Percentiles rank a stretch among this genome's conserved stretches.
Evolutionary conservation across 2,888 invertebrate genomes (phyloP).

Genomic region (Alloscopus bannaensis): DNA sequence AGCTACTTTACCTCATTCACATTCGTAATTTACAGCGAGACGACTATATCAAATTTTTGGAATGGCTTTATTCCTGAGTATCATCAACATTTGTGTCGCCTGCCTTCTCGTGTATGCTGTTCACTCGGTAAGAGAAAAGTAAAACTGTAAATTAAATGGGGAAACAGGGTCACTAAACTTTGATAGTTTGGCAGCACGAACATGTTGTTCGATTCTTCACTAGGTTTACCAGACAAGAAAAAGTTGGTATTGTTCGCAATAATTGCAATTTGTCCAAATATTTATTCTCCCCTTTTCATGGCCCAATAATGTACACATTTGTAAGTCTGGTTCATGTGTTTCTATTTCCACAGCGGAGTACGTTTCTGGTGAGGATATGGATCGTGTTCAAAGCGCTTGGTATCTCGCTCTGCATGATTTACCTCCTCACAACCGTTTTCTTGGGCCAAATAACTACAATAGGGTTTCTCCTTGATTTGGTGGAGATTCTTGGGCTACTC

Average conservation of each 20-base stretch:
- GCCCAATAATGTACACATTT: no score
- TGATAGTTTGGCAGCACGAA: not conserved
- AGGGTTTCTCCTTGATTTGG: slow-evolving; percentile 55
- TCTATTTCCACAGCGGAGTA: not conserved
- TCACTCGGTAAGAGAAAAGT: slow-evolving; percentile 19
- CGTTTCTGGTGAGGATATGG: slow-evolving; percentile 65
- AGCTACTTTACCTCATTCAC: no score
- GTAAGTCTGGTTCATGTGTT: no score
- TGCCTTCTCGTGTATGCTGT: slow-evolving; percentile 26
- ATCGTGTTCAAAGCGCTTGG: slow-evolving; percentile 41
- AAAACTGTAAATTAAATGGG: not conserved
- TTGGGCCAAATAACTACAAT: slow-evolving; percentile 51
- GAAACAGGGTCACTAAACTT: not conserved
- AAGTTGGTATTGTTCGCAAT: not conserved
- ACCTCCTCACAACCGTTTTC: slow-evolving; percentile 54
- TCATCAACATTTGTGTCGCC: slow-evolving; percentile 34
- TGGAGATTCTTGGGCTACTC: slow-evolving; percentile 47
- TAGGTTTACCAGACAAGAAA: slow-evolving; percentile 1
- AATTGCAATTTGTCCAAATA: slow-evolving; percentile 2
- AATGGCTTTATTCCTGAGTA: slow-evolving; percentile 43
- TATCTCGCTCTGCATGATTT: slow-evolving; percentile 49
- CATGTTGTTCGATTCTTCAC: not conserved
- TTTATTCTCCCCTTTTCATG: slow-evolving; percentile 7
- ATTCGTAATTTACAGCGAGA: slow-evolving; percentile 31
- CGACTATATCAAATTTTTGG: slow-evolving; percentile 50